Percentiles rank a stretch among this genome's conserved stretches.
phyloP scores from a whole-genome alignment of 2,113 vertebrate species.

The Forbesichthys papilliferus region DNA sequence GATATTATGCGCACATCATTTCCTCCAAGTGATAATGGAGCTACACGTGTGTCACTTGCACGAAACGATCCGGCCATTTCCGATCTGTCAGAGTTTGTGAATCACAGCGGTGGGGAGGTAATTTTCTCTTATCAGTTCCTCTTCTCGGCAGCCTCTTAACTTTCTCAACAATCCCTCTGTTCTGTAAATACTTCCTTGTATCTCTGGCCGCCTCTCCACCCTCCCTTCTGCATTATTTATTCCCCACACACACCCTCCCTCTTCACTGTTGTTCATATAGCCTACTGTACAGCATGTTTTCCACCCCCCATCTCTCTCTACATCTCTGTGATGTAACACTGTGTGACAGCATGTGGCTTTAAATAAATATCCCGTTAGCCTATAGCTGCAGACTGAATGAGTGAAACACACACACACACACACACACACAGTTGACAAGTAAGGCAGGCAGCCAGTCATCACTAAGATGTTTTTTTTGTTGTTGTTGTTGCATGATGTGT shows the following conservation, averaged over 20 bases:
- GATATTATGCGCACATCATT: no score
- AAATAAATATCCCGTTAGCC: conserved; percentile 62
- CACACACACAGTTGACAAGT: no score
- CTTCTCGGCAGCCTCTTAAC: conserved; percentile 20
- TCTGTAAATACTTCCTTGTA: conserved; percentile 32
- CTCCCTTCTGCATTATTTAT: background rate
- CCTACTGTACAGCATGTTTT: no score
- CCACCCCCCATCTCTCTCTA: background rate
- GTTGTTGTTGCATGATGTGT: no score
- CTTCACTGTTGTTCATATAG: background rate
- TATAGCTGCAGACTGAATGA: conserved; percentile 29
- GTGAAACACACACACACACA: no score
- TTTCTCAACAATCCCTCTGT: conserved; percentile 8
- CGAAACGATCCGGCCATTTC: no score
- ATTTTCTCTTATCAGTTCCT: background rate
- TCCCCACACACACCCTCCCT: background rate
- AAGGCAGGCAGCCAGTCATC: no score
- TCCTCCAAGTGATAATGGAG: no score
- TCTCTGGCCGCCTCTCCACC: background rate
- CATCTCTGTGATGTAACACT: conserved; percentile 55
- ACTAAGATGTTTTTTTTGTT: no score
- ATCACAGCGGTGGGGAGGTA: no score
- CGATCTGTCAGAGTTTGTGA: no score
- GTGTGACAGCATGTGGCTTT: conserved; percentile 66
- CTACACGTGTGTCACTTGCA: no score